Evolutionary conservation across 2,797 vertebrate species (phyloP), one percentile per base, ranked within the genome.

Genomic region (Siniperca undulata): DNA sequence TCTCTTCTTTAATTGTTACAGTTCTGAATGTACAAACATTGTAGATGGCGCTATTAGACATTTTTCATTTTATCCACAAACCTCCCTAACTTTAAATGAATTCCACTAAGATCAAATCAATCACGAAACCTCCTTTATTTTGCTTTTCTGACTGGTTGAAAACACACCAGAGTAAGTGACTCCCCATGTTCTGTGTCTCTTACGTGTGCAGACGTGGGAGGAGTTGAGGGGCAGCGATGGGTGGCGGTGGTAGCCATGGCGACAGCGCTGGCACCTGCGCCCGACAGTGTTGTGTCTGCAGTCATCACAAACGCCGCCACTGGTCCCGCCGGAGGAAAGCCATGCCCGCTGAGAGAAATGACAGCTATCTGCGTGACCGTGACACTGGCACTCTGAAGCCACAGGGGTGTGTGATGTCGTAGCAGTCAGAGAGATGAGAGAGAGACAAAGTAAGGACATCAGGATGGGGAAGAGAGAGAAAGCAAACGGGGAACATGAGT

Each of bases 241-340:
- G 24, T 94, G 95, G 5, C 97, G 94, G 82, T 95, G 95, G 67
- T 95, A 97, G 22, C 97, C 97, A 0, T 93, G 91, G 38, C 94
- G 95, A 92, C 97, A 98, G 76, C 97, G 94, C 40, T 97, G 97
- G 90, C 97, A 98, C 64, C 95, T 95, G 22, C 95, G 95, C 4
- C 97, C 97, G 2, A 93, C 94, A 0, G 97, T 97, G 93, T 97
- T 96, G 88, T 98, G 97, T 70, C 84, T 93, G 90, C 97, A 98
- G 93, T 92, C 81, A 27, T 97, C 88, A 1, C 97, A 98, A 66
- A 97, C 93, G 0, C 97, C 97, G 3, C 97, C 97, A 0, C 94
- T 96, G 88, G 75, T 92, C 70, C 96, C 95, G 1, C 94, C 94
- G 0, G 96, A 96, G 59, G 96, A 95, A 84, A 95, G 58, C 97